These are phyloP conservation scores for Chaetura pelagica DNA, from an alignment of 2,113 vertebrate genomes.

Conservation along the genomic window DNA sequence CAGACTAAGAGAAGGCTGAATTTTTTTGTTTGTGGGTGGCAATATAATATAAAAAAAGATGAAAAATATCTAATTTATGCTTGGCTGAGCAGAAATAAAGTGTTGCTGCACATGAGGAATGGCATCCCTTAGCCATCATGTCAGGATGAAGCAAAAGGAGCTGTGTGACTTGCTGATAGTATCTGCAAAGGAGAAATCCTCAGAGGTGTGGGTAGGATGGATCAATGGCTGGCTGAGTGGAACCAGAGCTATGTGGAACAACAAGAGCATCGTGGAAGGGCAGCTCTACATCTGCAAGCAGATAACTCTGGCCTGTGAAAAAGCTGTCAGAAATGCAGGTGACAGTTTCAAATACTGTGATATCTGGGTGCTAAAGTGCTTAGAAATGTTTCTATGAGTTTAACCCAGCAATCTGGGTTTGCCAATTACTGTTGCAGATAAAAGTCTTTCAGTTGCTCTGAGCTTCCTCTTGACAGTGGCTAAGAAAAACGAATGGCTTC, in stretches of 20 bases:
- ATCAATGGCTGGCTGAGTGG: background rate
- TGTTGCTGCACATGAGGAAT: background rate
- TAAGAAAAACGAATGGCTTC: background rate
- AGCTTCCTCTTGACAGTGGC: background rate
- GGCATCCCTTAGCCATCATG: background rate
- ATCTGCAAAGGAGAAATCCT: background rate
- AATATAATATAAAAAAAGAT: background rate
- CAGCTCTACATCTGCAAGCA: background rate
- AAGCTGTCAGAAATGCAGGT: background rate
- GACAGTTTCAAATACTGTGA: background rate
- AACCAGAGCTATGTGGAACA: background rate
- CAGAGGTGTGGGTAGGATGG: background rate
- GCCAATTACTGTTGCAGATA: background rate
- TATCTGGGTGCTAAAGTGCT: background rate
- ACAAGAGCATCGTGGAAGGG: background rate
- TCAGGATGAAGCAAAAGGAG: background rate
- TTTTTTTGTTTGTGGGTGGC: background rate
- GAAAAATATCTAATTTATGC: background rate
- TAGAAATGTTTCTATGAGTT: background rate
- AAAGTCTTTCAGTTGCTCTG: background rate
- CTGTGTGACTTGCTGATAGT: background rate
- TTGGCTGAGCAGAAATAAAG: background rate
- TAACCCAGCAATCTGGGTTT: background rate
- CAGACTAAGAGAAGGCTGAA: background rate
- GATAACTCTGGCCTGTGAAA: background rate